Conservation (phyloP, 2,797 vertebrate genomes). For the Sitta carolinensis region DNA sequence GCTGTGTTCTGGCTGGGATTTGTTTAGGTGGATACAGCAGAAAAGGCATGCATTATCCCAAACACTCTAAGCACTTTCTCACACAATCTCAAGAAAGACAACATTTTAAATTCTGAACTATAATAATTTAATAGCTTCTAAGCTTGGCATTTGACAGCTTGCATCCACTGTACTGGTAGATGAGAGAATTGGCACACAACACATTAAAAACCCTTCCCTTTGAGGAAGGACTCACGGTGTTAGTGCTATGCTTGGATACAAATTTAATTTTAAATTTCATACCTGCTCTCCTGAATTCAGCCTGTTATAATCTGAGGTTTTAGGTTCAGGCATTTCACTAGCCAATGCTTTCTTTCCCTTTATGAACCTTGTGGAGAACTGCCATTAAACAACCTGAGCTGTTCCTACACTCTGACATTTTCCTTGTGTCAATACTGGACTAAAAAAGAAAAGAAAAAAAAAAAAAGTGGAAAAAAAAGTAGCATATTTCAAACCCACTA, state of each 20-base stretch:
- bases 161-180: not conserved
- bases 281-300: not conserved
- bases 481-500: constrained; percentile 5
- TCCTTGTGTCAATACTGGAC: not conserved
- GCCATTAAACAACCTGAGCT: not conserved
- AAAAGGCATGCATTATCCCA: not conserved
- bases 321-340: not conserved
- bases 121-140: not conserved
- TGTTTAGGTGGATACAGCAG: not conserved
- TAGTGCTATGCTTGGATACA: not conserved
- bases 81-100: not conserved
- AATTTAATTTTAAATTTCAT: not conserved
- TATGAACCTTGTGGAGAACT: not conserved
- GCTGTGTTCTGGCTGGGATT: not conserved
- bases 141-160: not conserved
- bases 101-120: not conserved
- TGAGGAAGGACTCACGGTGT: not conserved
- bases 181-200: not conserved
- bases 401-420: not conserved
- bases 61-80: not conserved
- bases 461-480: not conserved
- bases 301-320: not conserved
- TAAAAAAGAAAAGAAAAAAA: not conserved
- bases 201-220: not conserved
- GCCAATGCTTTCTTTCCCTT: not conserved